Evolutionary conservation across 2,888 invertebrate species (phyloP).

Genomic region (Stenodera caucasica): DNA sequence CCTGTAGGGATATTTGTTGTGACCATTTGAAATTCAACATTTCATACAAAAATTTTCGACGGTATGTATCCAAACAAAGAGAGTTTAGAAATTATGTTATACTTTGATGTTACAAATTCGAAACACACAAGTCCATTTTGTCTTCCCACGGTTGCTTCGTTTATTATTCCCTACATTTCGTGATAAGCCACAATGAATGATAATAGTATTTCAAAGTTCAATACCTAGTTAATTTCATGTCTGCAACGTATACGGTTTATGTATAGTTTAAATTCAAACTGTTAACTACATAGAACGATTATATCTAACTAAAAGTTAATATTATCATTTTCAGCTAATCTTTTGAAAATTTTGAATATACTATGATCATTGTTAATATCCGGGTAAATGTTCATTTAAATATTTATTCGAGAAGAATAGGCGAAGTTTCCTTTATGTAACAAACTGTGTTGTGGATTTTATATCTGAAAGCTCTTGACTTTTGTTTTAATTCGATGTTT

Average conservation of each 20-base stretch:
- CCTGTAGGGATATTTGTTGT: too few species aligned
- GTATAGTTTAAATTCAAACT: constrained; percentile 3
- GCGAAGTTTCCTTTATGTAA: constrained; percentile 22
- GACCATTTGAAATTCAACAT: too few species aligned
- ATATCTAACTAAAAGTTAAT: background rate
- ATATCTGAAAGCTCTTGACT: constrained; percentile 13
- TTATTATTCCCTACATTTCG: constrained; percentile 21
- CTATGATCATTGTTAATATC: constrained; percentile 33
- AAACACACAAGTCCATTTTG: constrained; percentile 7
- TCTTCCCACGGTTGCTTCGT: constrained; percentile 13
- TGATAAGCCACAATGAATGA: constrained; percentile 24
- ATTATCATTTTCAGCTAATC: constrained; percentile 3
- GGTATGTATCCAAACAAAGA: too few species aligned
- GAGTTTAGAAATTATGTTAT: background rate
- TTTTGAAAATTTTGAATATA: background rate
- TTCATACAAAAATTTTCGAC: too few species aligned
- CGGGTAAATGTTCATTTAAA: constrained; percentile 38
- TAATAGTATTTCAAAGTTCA: constrained; percentile 22
- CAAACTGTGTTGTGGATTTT: constrained; percentile 12
- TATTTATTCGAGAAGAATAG: constrained; percentile 29
- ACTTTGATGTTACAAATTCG: constrained; percentile 6
- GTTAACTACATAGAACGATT: background rate
- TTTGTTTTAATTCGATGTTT: constrained; percentile 25
- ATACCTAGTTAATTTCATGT: constrained; percentile 13
- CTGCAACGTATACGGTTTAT: constrained; percentile 8